Conservation (phyloP, 2,113 vertebrate genomes). For the Chionis minor region DNA sequence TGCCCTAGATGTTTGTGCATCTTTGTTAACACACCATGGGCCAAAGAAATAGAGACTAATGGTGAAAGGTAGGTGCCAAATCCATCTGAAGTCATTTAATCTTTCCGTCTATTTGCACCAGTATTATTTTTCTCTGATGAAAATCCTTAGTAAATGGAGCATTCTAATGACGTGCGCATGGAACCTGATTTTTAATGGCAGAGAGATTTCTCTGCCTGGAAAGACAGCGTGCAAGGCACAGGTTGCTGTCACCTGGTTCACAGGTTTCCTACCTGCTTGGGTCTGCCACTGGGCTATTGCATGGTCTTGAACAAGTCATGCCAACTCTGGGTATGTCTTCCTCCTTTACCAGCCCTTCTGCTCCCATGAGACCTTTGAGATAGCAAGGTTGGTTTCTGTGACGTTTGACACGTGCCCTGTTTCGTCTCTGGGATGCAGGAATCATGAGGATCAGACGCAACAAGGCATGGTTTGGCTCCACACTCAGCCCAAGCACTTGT, state of each 20-base stretch:
- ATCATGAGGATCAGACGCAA: not conserved
- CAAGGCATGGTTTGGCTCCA: not conserved
- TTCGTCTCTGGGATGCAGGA: not conserved
- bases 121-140: conserved; percentile 20
- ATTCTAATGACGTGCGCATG: not conserved
- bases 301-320: not conserved
- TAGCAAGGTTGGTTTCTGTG: not conserved
- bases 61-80: not conserved
- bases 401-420: not conserved
- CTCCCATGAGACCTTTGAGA: not conserved
- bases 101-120: conserved; percentile 24
- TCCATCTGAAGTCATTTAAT: not conserved
- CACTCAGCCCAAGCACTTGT: not conserved
- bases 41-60: not conserved
- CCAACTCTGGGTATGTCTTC: not conserved
- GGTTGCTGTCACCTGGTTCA: not conserved
- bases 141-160: conserved; percentile 28
- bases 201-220: not conserved
- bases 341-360: not conserved
- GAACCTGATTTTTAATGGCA: conserved; percentile 26
- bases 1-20: not conserved
- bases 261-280: not conserved
- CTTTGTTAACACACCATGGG: not conserved
- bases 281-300: not conserved
- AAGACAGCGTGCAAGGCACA: not conserved